These are phyloP conservation scores for Jordanella pulchra DNA, from an alignment of 2,797 vertebrate genomes.

Conservation along the genomic window DNA sequence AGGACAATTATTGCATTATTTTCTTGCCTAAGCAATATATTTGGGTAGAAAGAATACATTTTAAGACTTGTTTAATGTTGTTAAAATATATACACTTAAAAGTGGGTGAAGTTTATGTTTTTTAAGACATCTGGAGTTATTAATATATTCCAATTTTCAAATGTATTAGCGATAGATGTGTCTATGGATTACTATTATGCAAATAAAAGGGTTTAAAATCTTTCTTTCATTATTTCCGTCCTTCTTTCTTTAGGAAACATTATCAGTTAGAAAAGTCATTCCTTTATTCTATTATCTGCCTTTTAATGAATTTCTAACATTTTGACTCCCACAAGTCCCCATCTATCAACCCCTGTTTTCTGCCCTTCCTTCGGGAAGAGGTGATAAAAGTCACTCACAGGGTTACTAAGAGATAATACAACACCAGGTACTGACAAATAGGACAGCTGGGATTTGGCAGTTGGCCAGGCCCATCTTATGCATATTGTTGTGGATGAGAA, in stretches of 20 bases:
- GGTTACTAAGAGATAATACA: conserved; percentile 53
- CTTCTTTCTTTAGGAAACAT: not conserved
- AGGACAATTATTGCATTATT: too few species aligned
- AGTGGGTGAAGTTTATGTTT: too few species aligned
- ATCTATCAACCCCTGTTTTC: conserved; percentile 28
- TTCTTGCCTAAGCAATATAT: too few species aligned
- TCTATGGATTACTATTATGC: too few species aligned
- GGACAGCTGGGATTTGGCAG: conserved; percentile 40
- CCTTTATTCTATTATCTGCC: conserved; percentile 20
- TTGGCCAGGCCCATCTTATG: conserved; percentile 39
- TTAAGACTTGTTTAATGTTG: too few species aligned
- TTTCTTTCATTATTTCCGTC: too few species aligned
- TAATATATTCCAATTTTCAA: too few species aligned
- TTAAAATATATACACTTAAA: too few species aligned
- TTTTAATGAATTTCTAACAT: conserved; percentile 6
- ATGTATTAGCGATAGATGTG: too few species aligned
- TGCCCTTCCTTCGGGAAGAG: conserved; percentile 14
- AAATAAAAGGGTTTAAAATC: too few species aligned
- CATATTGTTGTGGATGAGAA: conserved; percentile 37
- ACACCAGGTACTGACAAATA: conserved; percentile 58
- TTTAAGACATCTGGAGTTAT: too few species aligned
- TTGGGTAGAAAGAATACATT: too few species aligned
- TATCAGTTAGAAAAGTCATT: conserved; percentile 15
- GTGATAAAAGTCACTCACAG: conserved; percentile 62
- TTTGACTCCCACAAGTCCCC: conserved; percentile 11